These are phyloP conservation scores for Rallus crepitans DNA, from an alignment of 2,797 vertebrate species.

Conservation along the genomic window DNA sequence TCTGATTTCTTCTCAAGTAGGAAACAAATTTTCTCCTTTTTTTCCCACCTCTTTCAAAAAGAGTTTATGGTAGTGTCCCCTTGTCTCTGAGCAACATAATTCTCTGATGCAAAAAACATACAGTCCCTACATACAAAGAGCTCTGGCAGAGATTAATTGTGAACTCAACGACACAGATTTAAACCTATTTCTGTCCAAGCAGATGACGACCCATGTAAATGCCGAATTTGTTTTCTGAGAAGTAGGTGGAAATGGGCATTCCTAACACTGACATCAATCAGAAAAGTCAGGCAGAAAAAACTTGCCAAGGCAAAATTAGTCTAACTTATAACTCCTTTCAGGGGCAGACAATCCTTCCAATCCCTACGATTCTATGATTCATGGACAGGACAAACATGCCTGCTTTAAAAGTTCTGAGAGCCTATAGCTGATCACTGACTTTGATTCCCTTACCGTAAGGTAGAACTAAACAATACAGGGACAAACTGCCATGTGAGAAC, in stretches of 20 bases:
- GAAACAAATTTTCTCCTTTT: not conserved
- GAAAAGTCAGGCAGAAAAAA: not conserved
- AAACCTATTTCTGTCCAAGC: not conserved
- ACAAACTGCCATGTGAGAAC: not conserved
- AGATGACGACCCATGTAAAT: not conserved
- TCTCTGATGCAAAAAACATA: slow-evolving; percentile 4
- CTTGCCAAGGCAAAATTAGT: not conserved
- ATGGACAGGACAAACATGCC: not conserved
- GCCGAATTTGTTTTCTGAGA: not conserved
- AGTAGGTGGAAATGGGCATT: not conserved
- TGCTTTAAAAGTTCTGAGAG: not conserved
- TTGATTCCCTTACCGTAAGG: not conserved
- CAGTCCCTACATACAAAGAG: not conserved
- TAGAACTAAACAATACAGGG: not conserved
- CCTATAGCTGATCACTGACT: not conserved
- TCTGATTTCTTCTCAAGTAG: not conserved
- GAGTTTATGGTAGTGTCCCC: not conserved
- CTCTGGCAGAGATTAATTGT: not conserved
- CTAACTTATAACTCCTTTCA: not conserved
- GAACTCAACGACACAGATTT: slow-evolving; percentile 12
- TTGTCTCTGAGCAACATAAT: not conserved
- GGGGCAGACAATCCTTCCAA: not conserved
- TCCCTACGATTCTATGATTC: not conserved
- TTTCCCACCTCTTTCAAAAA: not conserved
- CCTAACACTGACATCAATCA: not conserved